Evolutionary conservation across 2,888 invertebrate species (phyloP).

Genomic region (Nezara viridula): DNA sequence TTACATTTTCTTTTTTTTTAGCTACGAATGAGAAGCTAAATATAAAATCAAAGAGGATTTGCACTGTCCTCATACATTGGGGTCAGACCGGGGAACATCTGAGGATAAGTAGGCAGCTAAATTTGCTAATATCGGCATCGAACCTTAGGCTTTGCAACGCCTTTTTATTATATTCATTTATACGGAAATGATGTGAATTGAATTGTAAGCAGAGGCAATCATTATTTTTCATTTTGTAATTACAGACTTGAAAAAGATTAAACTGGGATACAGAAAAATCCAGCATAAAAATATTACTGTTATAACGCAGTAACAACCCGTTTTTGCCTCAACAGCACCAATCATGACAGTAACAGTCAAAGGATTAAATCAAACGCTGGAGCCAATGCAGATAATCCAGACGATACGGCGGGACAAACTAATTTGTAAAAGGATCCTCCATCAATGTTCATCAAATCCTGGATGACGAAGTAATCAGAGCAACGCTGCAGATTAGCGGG

Average conservation of each 20-base stretch:
- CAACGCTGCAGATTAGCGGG: not conserved
- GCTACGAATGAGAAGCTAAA: no score
- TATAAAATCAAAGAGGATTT: no score
- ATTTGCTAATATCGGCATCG: no score
- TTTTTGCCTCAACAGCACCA: not conserved
- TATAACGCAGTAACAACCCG: not conserved
- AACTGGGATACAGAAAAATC: not conserved
- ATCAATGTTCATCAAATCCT: not conserved
- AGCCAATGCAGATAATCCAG: not conserved
- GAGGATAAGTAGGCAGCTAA: no score
- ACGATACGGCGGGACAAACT: constrained; percentile 5
- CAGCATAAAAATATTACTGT: not conserved
- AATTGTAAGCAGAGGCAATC: no score
- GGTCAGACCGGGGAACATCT: no score
- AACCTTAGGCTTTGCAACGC: no score
- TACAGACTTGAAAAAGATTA: not conserved
- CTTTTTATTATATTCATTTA: no score
- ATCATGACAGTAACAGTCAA: not conserved
- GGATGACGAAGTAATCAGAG: constrained; percentile 18
- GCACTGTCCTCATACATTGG: no score
- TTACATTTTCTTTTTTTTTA: no score
- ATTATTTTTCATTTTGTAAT: no score
- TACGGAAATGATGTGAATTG: no score
- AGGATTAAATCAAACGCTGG: not conserved
- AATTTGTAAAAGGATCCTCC: constrained; percentile 16